Percentiles rank a stretch among this genome's conserved stretches.
These are phyloP conservation scores for Etheostoma cragini DNA, from an alignment of 2,113 vertebrate species.

Conservation along the genomic window DNA sequence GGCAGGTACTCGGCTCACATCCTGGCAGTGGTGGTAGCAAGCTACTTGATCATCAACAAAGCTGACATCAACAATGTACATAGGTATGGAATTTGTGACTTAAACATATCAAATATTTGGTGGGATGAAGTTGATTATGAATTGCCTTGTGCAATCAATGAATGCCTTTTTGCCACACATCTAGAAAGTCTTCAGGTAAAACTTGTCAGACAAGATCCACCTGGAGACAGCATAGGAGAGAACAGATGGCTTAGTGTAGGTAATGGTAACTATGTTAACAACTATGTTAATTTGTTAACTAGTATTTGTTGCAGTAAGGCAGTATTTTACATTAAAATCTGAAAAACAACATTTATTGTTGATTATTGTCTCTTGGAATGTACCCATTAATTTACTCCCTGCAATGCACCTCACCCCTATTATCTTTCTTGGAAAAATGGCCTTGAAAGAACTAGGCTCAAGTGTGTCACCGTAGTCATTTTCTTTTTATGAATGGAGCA, in stretches of 20 bases:
- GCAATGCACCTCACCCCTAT: not conserved
- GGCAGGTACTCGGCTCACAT: conserved; percentile 83
- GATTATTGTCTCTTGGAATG: not conserved
- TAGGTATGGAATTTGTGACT: conserved; percentile 63
- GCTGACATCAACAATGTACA: conserved; percentile 78
- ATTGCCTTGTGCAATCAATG: not conserved
- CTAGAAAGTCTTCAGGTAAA: conserved; percentile 26
- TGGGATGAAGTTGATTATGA: not conserved
- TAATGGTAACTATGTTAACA: not conserved
- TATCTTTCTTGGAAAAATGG: not conserved
- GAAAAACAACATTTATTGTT: not conserved
- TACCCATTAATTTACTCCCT: not conserved
- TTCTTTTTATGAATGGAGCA: conserved; percentile 10
- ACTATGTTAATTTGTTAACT: no score
- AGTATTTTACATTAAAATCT: not conserved
- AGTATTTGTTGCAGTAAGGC: not conserved
- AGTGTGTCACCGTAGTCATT: not conserved
- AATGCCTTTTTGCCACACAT: not conserved
- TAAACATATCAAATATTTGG: not conserved
- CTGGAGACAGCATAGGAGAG: conserved; percentile 5
- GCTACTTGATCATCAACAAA: conserved; percentile 78
- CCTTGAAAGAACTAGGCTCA: not conserved
- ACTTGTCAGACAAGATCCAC: conserved; percentile 47
- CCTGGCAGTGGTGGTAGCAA: conserved; percentile 72
- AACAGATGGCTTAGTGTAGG: not conserved